Percentiles rank a stretch among this genome's conserved stretches.
Evolutionary conservation across 2,113 vertebrate species (phyloP).

Genomic region (Macrotus californicus): DNA sequence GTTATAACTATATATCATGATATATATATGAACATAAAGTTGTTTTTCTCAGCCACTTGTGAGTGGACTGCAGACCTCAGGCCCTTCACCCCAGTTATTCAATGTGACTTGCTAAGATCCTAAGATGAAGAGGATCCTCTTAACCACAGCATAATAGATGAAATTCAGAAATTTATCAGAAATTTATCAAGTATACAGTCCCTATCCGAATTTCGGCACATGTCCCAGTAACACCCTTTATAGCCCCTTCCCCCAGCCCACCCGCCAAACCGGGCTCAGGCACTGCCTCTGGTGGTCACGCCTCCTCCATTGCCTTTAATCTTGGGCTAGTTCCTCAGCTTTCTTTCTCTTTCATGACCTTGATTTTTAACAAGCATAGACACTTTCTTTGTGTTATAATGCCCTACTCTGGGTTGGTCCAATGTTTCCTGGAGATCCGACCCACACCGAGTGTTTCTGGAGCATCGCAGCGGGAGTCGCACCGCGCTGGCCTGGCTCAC

Average conservation of each 20-base stretch:
- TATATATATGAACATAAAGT: neutral
- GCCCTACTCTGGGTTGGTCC: neutral
- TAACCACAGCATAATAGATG: neutral
- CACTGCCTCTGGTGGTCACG: accelerated
- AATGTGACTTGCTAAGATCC: neutral
- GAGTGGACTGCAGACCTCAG: neutral
- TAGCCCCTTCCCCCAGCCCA: too few relatives aligned
- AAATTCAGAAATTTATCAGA: neutral
- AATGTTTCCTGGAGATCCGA: neutral
- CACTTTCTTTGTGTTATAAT: neutral
- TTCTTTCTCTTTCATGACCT: neutral
- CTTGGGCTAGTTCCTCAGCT: neutral
- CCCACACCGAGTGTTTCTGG: accelerated
- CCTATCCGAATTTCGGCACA: neutral
- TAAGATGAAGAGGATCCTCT: neutral
- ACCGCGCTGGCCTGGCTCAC: neutral
- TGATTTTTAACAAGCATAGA: neutral
- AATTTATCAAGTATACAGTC: neutral
- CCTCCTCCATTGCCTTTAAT: neutral
- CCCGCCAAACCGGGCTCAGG: neutral
- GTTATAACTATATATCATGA: neutral
- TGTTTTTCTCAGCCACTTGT: neutral
- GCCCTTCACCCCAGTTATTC: neutral
- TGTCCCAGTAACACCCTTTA: neutral
- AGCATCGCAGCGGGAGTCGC: neutral